phyloP scores from a whole-genome alignment of 2,113 vertebrate genomes.

The Butorides virescens region DNA sequence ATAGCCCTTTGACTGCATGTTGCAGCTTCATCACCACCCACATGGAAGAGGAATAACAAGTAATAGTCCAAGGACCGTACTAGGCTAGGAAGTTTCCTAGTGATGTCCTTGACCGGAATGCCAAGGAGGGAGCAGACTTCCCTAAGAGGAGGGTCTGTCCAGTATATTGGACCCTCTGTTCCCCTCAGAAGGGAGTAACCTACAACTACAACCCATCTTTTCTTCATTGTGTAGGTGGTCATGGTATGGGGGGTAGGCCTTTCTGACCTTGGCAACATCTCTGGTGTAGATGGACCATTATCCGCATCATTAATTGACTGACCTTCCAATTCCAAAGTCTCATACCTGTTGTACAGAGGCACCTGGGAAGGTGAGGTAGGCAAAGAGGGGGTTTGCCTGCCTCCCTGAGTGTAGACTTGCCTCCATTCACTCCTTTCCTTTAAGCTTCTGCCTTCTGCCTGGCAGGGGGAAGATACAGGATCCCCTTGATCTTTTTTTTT shows the following conservation, averaged over 20 bases:
- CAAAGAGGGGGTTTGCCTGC: neutral
- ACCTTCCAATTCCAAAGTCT: neutral
- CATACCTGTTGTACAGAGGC: neutral
- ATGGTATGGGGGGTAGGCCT: neutral
- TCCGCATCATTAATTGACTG: neutral
- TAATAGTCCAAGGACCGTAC: neutral
- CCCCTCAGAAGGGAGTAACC: neutral
- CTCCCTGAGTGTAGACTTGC: neutral
- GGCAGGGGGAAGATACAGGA: neutral
- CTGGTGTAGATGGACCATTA: neutral
- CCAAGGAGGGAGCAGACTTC: neutral
- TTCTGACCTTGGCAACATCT: neutral
- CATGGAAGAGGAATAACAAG: neutral
- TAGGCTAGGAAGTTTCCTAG: neutral
- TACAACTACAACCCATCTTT: neutral
- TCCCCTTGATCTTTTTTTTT: neutral
- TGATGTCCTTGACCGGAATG: neutral
- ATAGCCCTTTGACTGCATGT: neutral
- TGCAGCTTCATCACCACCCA: neutral
- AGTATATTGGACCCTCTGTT: neutral
- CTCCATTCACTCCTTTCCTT: neutral
- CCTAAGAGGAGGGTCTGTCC: neutral
- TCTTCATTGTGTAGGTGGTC: neutral
- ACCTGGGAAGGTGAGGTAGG: neutral
- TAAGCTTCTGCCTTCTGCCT: neutral